Evolutionary conservation across 2,888 invertebrate genomes (phyloP), one percentile per base, ranked within the genome.

Genomic region (Meteorus cinctellus): DNA sequence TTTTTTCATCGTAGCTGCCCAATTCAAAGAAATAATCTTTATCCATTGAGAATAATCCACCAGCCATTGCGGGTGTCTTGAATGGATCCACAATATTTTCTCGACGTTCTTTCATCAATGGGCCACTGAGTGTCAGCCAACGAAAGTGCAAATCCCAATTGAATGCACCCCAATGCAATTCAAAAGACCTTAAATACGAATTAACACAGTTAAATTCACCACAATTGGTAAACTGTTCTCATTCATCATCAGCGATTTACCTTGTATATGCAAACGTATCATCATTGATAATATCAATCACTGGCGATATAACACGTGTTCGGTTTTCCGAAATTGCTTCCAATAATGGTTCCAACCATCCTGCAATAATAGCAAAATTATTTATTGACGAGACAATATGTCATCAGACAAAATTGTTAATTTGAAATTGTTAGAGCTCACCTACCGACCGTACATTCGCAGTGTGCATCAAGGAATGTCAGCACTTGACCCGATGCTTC

Each of bases 141-240:
- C 96, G 92, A 85, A 95, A 99, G 87, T 98, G 98, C 19, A 99
- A 91, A 82, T 97, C 95, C 98, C 99, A 99, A 89, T 98, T 99
- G 89, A 99, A 98, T 0, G 97, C 98, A 4, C 99, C 99, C 96
- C 98, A 98, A 85, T 98, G 98, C 67, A 98, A 93, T 88, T 99
- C 98, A 81, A 97, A 97, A 77, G 96, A 96, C 84, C 97, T 96
- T 2, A 95, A 69, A 79, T 48, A 24, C 8, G 19, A 55, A 45
- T 68, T 10, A 59, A 29, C 19, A 31, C 55, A 48, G 4, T 31
- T 55, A 63, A 27, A 59, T 68, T 16, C 10, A 51, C 5, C 31
- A 8, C 19, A 34, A 72, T 41, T 24, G 1, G 4, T 8, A n/a
- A 27, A 48, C 59, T 16, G 2, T 55, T 55, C 6, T 10, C 24